phyloP scores from a whole-genome alignment of 2,113 vertebrate genomes.

The Phocoena sinus region DNA sequence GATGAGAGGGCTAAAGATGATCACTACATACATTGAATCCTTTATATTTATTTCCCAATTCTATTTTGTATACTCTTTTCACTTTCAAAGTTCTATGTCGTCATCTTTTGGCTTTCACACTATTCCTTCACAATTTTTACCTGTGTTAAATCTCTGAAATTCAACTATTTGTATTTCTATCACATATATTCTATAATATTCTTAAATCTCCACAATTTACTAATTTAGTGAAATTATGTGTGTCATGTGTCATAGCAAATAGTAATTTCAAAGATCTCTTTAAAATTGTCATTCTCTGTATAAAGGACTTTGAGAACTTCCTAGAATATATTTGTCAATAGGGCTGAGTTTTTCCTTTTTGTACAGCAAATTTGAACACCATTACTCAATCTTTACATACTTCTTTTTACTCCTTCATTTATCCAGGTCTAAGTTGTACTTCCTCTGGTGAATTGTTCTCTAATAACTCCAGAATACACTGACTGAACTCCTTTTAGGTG shows the following conservation, averaged over 20 bases:
- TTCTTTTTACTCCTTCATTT: not conserved
- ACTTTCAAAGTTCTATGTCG: not conserved
- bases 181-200: constrained; percentile 68
- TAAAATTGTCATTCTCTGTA: not conserved
- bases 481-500: not conserved
- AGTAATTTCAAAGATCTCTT: constrained; percentile 3
- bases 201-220: constrained; percentile 41
- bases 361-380: not conserved
- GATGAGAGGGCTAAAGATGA: not conserved
- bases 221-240: not conserved
- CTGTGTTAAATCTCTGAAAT: constrained; percentile 74
- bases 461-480: not conserved
- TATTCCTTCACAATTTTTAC: constrained; percentile 66
- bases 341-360: not conserved
- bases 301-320: constrained; percentile 40
- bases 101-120: constrained; percentile 62
- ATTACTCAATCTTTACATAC: not conserved
- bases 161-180: constrained; percentile 75
- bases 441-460: not conserved
- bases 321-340: constrained; percentile 69
- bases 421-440: not conserved
- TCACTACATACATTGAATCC: not conserved
- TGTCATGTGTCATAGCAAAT: not conserved
- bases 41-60: constrained; percentile 39
- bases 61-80: constrained; percentile 12